Percentiles rank a stretch among this genome's conserved stretches.
These are phyloP conservation scores for Bryconaethiops microstoma DNA, from an alignment of 2,797 vertebrate genomes.

Conservation along the genomic window DNA sequence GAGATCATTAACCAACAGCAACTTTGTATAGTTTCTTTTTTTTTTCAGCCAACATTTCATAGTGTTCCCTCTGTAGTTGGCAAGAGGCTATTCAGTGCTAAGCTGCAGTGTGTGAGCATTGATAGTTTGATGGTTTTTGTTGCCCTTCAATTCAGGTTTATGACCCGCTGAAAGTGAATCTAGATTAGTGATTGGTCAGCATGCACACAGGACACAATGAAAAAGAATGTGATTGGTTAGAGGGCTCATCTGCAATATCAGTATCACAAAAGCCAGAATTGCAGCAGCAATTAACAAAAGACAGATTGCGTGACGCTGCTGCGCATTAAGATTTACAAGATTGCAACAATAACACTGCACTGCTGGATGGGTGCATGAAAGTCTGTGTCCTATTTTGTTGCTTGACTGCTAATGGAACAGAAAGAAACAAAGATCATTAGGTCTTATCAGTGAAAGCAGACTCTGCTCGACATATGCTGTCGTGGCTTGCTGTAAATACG, in stretches of 20 bases:
- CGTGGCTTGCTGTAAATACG: constrained; percentile 18
- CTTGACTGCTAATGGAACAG: not conserved
- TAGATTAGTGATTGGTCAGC: no score
- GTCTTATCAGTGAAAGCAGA: constrained; percentile 48
- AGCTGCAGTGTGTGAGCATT: no score
- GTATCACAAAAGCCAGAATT: not conserved
- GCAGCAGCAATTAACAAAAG: not conserved
- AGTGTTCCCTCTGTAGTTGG: no score
- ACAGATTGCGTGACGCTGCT: not conserved
- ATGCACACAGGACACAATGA: not conserved
- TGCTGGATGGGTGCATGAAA: not conserved
- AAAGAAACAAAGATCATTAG: constrained; percentile 24
- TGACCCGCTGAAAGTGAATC: no score
- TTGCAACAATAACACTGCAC: not conserved
- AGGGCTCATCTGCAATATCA: not conserved
- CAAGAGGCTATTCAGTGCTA: no score
- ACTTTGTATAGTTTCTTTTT: no score
- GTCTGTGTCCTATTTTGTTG: constrained; percentile 8
- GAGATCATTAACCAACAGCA: no score
- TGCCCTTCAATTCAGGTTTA: no score
- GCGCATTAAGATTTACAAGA: not conserved
- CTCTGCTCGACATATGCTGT: constrained; percentile 17
- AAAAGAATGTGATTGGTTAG: not conserved
- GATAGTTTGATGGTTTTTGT: no score
- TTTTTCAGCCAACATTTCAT: no score